Evolutionary conservation across 2,888 invertebrate genomes (phyloP), one percentile per base, ranked within the genome.

Genomic region (Cordilura impudica): DNA sequence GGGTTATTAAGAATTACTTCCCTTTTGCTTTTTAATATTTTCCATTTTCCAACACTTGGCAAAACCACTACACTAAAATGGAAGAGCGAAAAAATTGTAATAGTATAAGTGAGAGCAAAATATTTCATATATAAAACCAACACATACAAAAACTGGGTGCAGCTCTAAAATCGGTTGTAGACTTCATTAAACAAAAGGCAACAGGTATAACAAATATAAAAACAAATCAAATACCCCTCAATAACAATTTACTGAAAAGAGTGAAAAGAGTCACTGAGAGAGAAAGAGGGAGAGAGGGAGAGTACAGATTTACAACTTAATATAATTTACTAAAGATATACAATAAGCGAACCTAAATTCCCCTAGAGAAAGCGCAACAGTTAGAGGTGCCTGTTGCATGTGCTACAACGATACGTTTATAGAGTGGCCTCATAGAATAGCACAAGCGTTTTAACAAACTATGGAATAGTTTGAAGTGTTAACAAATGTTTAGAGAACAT

Each of bases 371-470:
- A 81, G 81, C 78, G 83, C 83, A 83, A 83, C 82, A 83, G 82
- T 83, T 82, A 65, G 71, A 76, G 79, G 72, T 78, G 87, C 86
- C 88, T 87, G 87, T 87, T 88, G 88, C 87, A 86, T 84, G 79
- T 81, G 53, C 63, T 78, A 31, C n/a, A 43, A 39, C n/a, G 45
- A 45, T 14, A n/a, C 53, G 16, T 26, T 2, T 29, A 35, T 16
- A 54, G 26, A 35, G 18, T 39, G 12, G 31, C 3, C 1, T n/a
- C n/a, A 10, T 10, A 43, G 4, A 14, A 49, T 19, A 7, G 5
- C 7, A 12, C 14, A 12, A 16, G 12, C 12, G 18, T 19, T 10
- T 45, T 54, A 12, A 10, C 39, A 53, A 14, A 51, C 35, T 21
- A 45, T 45, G 26, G 19, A 18, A 31, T 47, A 12, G 31, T 35